These are phyloP conservation scores for Chaunax sp. DNA, from an alignment of 2,797 vertebrate species.

Conservation along the genomic window DNA sequence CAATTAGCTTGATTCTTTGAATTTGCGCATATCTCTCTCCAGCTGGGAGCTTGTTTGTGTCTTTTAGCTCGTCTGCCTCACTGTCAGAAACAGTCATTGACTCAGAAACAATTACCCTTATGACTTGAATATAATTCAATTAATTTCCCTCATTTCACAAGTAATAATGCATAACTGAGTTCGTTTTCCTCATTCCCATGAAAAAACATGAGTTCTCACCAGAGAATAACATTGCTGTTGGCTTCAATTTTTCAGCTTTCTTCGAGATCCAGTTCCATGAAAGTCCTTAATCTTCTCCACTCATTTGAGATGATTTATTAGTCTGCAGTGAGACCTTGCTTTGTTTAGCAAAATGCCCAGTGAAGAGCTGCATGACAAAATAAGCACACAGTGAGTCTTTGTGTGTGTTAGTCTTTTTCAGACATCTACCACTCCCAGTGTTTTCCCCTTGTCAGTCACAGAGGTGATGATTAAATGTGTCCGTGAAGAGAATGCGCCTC, in stretches of 20 bases:
- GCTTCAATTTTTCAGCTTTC: slow-evolving; percentile 57
- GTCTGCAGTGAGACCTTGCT: slow-evolving; percentile 51
- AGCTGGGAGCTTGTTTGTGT: slow-evolving; percentile 77
- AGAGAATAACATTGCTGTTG: slow-evolving; percentile 40
- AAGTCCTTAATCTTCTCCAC: slow-evolving; percentile 66
- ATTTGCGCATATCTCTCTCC: slow-evolving; percentile 65
- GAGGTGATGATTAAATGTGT: slow-evolving; percentile 54
- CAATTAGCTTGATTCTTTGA: slow-evolving; percentile 63
- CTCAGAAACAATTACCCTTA: slow-evolving; percentile 86
- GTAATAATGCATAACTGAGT: slow-evolving; percentile 80
- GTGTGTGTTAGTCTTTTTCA: slow-evolving; percentile 11
- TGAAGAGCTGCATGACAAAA: slow-evolving; percentile 45
- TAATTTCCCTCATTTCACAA: slow-evolving; percentile 85
- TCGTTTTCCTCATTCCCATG: slow-evolving; percentile 50
- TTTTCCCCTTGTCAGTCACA: slow-evolving; percentile 53
- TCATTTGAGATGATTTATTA: slow-evolving; percentile 72
- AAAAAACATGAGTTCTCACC: slow-evolving; percentile 56
- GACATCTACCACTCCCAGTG: slow-evolving; percentile 14
- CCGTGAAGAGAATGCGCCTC: slow-evolving; percentile 32
- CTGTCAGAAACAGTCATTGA: slow-evolving; percentile 79
- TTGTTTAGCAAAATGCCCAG: slow-evolving; percentile 66
- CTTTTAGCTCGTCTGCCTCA: slow-evolving; percentile 72
- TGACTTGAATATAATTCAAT: slow-evolving; percentile 86
- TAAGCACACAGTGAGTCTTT: slow-evolving; percentile 31
- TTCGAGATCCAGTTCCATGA: slow-evolving; percentile 45